Conservation (phyloP, 92 coral and sea anemone genomes). For the Nematostella vectensis region DNA sequence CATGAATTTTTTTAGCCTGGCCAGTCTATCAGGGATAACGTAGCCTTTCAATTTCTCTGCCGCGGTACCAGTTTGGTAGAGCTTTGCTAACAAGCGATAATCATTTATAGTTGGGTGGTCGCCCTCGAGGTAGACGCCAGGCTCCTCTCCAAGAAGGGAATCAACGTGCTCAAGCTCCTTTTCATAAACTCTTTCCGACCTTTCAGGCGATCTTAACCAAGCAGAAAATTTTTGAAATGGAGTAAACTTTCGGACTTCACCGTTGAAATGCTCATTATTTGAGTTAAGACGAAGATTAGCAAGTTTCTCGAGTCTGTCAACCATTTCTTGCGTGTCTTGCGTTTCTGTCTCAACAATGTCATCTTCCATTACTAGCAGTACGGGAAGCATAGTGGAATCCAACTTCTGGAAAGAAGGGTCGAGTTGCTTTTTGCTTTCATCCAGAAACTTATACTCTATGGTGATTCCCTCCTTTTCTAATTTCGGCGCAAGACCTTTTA, state of each 20-base stretch:
- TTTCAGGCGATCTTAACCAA: not conserved
- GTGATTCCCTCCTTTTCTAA: not conserved
- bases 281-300: not conserved
- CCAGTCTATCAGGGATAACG: too few species aligned
- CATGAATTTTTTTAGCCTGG: too few species aligned
- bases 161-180: not conserved
- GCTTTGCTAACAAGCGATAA: not conserved
- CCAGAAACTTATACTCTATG: not conserved
- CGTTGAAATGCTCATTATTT: not conserved
- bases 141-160: not conserved
- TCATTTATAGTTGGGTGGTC: not conserved
- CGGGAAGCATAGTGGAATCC: conserved; percentile 14
- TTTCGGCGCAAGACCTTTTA: not conserved
- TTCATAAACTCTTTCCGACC: not conserved
- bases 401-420: not conserved
- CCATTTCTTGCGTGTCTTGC: not conserved
- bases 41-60: too few species aligned
- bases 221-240: not conserved
- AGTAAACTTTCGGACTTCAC: not conserved
- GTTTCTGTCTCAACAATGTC: not conserved
- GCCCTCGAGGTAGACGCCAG: not conserved
- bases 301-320: not conserved
- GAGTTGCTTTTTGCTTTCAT: not conserved
- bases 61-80: too few species aligned
- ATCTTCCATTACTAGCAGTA: not conserved